Evolutionary conservation across 2,113 vertebrate genomes (phyloP), one percentile per base, ranked within the genome.

Genomic region (Erythrocercus mccallii): DNA sequence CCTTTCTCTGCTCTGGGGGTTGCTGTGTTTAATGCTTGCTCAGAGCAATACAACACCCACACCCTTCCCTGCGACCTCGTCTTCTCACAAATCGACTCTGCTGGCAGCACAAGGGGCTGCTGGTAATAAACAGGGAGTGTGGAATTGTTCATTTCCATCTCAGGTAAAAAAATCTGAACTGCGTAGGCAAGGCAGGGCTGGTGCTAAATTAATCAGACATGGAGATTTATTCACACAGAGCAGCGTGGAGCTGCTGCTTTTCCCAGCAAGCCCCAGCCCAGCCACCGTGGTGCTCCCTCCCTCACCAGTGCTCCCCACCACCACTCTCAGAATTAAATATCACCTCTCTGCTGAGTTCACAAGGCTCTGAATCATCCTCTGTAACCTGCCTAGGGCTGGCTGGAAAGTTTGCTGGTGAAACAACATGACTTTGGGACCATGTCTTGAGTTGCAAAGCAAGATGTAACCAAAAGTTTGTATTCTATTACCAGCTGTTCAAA

Each of bases 341-440:
- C 33, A 20, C 27, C 9, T 85, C 65, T 68, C 74, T 82, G n/a
- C 57, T 76, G 47, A 37, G 66, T 47, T 72, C 28, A 38, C 8
- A 44, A 68, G 57, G 38, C n/a, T 87, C n/a, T 77, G 58, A 51
- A 60, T 64, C 82, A 64, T 64, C 48, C 44, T 33, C 56, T 72
- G 3, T 5, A 37, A 18, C 42, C 50, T 85, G 23, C 30, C 33
- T 23, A 4, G 40, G 35, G 50, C 45, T 61, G 64, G 6, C 27
- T 77, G 77, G 37, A 58, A 90, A 66, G 47, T 71, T 79, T 81
- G 6, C 70, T 85, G 56, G 25, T 21, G 57, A 62, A 85, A 50
- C 4, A 1, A 33, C 0, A 0, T 35, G 65, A 58, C 12, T 81
- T 89, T 73, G 54, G 47, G 51, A 27, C n/a, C 23, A 57, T 15